phyloP scores from a whole-genome alignment of 2,888 invertebrate species.

The Apamea sordens region DNA sequence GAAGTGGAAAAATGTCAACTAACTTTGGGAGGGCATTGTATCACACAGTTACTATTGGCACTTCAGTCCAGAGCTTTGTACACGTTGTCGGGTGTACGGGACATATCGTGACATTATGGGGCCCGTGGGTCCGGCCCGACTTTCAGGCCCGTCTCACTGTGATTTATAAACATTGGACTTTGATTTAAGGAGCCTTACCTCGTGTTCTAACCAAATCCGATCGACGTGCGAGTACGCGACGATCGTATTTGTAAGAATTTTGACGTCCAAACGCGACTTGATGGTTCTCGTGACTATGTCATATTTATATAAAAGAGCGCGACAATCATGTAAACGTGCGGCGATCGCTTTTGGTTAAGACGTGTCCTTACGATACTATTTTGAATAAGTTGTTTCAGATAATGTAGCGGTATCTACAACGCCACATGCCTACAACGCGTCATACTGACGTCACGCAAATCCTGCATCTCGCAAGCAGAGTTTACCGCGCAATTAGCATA shows the following conservation, averaged over 20 bases:
- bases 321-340: no score
- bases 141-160: constrained; percentile 25
- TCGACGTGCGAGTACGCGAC: no score
- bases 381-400: no score
- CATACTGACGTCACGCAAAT: no score
- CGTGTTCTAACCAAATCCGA: background rate
- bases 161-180: constrained; percentile 51
- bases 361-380: no score
- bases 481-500: no score
- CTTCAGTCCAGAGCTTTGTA: background rate
- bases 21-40: background rate
- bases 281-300: background rate
- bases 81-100: background rate
- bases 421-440: no score
- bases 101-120: constrained; percentile 31
- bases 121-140: constrained; percentile 22
- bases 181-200: constrained; percentile 37
- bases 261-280: background rate
- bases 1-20: background rate
- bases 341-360: no score
- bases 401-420: no score
- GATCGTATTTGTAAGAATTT: background rate
- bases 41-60: background rate
- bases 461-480: no score
- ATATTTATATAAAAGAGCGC: no score